phyloP scores from a whole-genome alignment of 2,113 vertebrate genomes.

The Ictalurus furcatus region DNA sequence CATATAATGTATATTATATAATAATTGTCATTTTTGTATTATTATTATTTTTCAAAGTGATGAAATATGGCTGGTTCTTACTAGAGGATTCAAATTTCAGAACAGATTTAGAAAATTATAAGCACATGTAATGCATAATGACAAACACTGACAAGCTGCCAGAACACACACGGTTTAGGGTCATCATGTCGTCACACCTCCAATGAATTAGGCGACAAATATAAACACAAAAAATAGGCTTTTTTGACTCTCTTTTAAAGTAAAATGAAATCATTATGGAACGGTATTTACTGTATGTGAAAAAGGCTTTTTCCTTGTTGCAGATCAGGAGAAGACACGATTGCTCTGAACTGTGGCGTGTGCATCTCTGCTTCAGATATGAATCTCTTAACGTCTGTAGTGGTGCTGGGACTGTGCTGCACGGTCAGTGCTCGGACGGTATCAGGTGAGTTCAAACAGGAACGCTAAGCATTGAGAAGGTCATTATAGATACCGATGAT shows the following conservation, averaged over 20 bases:
- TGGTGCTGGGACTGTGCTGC: slow-evolving; percentile 62
- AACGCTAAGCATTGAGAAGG: background rate
- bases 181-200: background rate
- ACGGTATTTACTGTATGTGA: background rate
- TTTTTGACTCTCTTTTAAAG: background rate
- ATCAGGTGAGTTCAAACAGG: slow-evolving; percentile 55
- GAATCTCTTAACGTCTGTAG: slow-evolving; percentile 52
- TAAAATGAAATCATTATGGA: background rate
- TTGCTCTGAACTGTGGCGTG: background rate
- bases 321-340: background rate
- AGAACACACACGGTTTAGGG: background rate
- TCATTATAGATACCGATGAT: background rate
- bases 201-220: too few species aligned
- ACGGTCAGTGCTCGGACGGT: slow-evolving; percentile 40
- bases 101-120: too few species aligned
- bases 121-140: background rate
- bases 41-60: background rate
- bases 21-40: background rate
- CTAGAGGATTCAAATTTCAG: background rate
- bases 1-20: too few species aligned
- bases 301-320: background rate
- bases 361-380: slow-evolving; percentile 61
- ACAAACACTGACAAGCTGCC: background rate
- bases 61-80: background rate
- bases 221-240: too few species aligned